phyloP scores from a whole-genome alignment of 2,797 vertebrate genomes.

The Aythya fuligula region DNA sequence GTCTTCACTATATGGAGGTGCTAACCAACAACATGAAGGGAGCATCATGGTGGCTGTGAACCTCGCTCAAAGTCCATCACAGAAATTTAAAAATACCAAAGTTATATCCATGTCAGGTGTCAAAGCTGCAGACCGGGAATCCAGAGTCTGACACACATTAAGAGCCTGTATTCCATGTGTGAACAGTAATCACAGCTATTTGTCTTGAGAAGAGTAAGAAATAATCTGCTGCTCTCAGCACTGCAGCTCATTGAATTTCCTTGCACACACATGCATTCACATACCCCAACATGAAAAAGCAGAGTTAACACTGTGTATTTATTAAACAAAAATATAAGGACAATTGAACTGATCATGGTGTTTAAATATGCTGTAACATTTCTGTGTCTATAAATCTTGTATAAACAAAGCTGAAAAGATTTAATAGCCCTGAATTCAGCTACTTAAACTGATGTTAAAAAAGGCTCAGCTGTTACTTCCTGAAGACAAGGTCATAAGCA shows the following conservation, averaged over 20 bases:
- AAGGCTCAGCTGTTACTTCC: background rate
- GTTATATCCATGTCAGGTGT: background rate
- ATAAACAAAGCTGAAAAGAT: background rate
- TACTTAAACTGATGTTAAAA: background rate
- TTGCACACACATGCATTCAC: background rate
- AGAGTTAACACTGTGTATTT: constrained; percentile 3
- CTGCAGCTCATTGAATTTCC: constrained; percentile 51
- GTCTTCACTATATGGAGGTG: background rate
- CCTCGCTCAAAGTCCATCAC: background rate
- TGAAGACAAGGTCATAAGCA: background rate
- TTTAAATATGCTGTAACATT: background rate
- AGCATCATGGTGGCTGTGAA: background rate
- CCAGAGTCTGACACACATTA: background rate
- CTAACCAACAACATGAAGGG: background rate
- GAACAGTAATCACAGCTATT: constrained; percentile 16
- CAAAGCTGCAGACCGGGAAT: background rate
- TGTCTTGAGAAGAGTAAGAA: constrained; percentile 7
- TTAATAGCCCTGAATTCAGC: background rate
- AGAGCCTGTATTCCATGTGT: background rate
- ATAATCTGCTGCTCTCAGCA: constrained; percentile 41
- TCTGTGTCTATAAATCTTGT: background rate
- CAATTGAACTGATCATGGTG: background rate
- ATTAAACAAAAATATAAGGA: constrained; percentile 12
- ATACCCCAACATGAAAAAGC: background rate
- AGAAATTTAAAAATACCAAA: background rate